Percentiles rank a stretch among this genome's conserved stretches.
phyloP scores from a whole-genome alignment of 2,113 vertebrate genomes.

The Hippocampus barbouri region DNA sequence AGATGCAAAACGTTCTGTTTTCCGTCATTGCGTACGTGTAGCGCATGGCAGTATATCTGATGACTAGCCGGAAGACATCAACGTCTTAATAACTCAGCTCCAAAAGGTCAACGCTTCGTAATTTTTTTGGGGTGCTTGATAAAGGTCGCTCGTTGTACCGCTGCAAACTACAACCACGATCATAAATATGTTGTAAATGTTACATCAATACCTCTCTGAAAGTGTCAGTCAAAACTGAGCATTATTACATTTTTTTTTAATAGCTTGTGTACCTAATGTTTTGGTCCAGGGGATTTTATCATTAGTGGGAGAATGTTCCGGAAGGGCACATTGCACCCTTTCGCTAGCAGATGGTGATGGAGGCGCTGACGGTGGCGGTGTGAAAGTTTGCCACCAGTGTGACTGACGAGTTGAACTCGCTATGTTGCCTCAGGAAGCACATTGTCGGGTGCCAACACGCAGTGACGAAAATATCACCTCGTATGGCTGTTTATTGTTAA shows the following conservation, averaged over 20 bases:
- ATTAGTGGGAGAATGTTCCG: background rate
- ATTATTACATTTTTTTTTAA: background rate
- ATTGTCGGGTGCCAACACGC: background rate
- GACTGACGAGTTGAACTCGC: background rate
- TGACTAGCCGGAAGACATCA: background rate
- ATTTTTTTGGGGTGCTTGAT: background rate
- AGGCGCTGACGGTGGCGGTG: background rate
- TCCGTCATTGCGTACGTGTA: background rate
- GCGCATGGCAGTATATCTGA: background rate
- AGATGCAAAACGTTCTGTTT: background rate
- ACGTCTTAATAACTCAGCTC: background rate
- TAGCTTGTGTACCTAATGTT: background rate
- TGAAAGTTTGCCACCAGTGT: background rate
- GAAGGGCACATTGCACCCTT: background rate
- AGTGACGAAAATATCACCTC: background rate
- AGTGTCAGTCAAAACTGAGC: background rate
- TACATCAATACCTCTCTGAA: background rate
- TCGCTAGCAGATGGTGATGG: background rate
- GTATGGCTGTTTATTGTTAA: background rate
- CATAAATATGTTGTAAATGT: background rate
- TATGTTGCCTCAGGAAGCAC: background rate
- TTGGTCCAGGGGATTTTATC: background rate
- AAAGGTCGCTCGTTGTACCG: background rate
- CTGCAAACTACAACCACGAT: background rate
- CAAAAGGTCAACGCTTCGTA: background rate